Conservation (phyloP, 2,113 vertebrate genomes). For the Lasiurus borealis region DNA sequence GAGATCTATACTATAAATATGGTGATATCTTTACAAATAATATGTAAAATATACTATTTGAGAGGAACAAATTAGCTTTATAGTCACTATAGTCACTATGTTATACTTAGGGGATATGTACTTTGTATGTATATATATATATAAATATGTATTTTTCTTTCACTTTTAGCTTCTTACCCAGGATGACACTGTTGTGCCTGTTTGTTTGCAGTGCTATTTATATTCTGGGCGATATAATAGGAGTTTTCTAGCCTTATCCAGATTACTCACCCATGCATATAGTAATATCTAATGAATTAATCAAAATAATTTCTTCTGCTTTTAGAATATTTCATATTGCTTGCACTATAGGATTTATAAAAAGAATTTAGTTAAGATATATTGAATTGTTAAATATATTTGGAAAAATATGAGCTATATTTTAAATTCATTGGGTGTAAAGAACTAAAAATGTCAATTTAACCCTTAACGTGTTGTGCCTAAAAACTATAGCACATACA, state of each 20-base stretch:
- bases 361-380: constrained; percentile 83
- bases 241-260: constrained; percentile 79
- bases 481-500: constrained; percentile 70
- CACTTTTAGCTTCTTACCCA: constrained; percentile 89
- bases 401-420: constrained; percentile 58
- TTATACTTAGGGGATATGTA: constrained; percentile 84
- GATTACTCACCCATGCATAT: constrained; percentile 80
- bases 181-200: constrained; percentile 95
- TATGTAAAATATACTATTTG: constrained; percentile 87
- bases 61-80: constrained; percentile 83
- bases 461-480: constrained; percentile 84
- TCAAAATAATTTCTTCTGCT: constrained; percentile 56
- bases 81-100: constrained; percentile 82
- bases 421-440: constrained; percentile 67
- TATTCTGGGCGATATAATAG: constrained; percentile 83
- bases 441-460: constrained; percentile 61
- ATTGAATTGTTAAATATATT: constrained; percentile 54
- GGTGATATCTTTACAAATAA: constrained; percentile 88
- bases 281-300: constrained; percentile 37
- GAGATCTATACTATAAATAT: constrained; percentile 90
- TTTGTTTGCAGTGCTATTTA: constrained; percentile 87
- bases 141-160: constrained; percentile 68
- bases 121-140: constrained; percentile 10
- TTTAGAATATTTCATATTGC: constrained; percentile 79
- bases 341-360: constrained; percentile 88